Percentiles rank a stretch among this genome's conserved stretches.
These are phyloP conservation scores for Yponomeuta plumbellus DNA, from an alignment of 2,888 invertebrate genomes.

Conservation along the genomic window DNA sequence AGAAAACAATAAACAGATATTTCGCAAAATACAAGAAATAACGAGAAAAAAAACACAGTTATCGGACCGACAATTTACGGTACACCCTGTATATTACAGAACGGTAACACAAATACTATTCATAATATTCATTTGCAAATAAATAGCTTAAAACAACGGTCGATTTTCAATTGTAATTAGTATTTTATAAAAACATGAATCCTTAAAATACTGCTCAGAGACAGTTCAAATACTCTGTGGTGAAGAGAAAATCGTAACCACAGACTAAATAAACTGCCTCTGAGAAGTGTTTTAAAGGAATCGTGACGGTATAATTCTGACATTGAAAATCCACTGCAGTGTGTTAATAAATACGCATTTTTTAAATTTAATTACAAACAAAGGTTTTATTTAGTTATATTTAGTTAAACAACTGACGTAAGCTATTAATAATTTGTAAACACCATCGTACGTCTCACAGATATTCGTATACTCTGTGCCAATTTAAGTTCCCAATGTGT, in stretches of 20 bases:
- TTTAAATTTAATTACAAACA: neutral
- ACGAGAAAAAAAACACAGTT: too few relatives aligned
- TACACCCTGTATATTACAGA: neutral
- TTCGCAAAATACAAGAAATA: too few relatives aligned
- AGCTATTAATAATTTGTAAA: neutral
- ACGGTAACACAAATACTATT: neutral
- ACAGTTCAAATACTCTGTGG: too few relatives aligned
- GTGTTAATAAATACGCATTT: neutral
- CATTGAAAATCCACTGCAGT: neutral
- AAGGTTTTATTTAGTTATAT: too few relatives aligned
- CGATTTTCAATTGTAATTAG: neutral
- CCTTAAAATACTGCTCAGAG: too few relatives aligned
- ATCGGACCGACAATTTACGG: neutral
- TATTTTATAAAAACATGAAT: too few relatives aligned
- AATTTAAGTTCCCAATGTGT: too few relatives aligned
- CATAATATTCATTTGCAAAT: neutral
- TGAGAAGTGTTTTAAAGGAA: too few relatives aligned
- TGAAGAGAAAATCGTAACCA: too few relatives aligned
- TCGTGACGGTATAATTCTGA: neutral
- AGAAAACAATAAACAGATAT: too few relatives aligned
- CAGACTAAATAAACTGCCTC: too few relatives aligned
- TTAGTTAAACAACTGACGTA: neutral
- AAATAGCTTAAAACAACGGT: neutral
- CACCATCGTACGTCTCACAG: neutral
- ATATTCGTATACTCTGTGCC: too few relatives aligned